phyloP scores from a whole-genome alignment of 2,888 invertebrate genomes.

The Apeira syringaria region DNA sequence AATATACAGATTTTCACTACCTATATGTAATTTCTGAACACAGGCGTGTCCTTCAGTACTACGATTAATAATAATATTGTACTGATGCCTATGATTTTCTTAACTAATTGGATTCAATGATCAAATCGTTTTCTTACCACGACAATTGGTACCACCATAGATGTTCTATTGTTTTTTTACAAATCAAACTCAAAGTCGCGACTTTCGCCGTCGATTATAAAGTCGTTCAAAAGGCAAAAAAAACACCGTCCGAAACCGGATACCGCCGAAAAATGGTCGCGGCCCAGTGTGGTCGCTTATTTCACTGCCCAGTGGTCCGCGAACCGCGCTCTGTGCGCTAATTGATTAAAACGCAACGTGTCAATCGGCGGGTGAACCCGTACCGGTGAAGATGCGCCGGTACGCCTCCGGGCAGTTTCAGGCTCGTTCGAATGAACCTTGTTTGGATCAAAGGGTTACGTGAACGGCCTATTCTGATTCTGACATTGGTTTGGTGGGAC shows the following conservation, averaged over 20 bases:
- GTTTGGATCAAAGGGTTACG: conserved; percentile 49
- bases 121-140: no score
- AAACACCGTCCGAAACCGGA: conserved; percentile 66
- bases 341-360: conserved; percentile 82
- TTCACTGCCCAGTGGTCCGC: conserved; percentile 76
- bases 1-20: no score
- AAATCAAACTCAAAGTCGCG: conserved; percentile 9
- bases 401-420: conserved; percentile 12
- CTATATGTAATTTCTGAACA: no score
- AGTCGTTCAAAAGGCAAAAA: conserved; percentile 47
- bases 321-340: conserved; percentile 69
- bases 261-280: conserved; percentile 59
- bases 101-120: no score
- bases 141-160: no score
- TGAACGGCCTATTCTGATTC: conserved; percentile 24
- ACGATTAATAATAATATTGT: no score
- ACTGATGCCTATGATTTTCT: no score
- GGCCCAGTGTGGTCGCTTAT: conserved; percentile 68
- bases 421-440: conserved; percentile 31
- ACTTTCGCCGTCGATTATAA: conserved; percentile 60
- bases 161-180: no score
- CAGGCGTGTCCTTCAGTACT: no score
- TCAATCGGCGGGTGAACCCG: conserved; percentile 50
- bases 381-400: conserved; percentile 13
- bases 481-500: conserved; percentile 22